Evolutionary conservation across 2,888 invertebrate species (phyloP), one percentile per base, ranked within the genome.

Genomic region (Meganola albula): DNA sequence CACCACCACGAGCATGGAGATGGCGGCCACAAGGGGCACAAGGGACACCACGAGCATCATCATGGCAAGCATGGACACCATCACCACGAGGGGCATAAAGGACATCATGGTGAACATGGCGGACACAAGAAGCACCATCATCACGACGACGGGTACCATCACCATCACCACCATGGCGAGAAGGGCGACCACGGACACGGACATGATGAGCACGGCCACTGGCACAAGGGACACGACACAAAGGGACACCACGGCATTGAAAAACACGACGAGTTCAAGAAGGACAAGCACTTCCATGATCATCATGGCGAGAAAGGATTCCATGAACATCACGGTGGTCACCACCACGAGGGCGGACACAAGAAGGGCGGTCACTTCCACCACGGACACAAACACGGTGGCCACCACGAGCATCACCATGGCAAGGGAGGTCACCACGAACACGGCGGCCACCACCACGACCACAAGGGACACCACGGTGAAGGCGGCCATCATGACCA

Each of bases 251-350:
- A 94, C 63, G 91, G 92, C 51, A 86, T 93, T 1, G 93, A 94
- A 72, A 93, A 94, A 63, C 77, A 91, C 46, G 92, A 94, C 73
- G 94, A 94, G 73, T 92, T 89, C 82, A 92, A 93, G 64, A 93
- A 94, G 70, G 91, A 93, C 58, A 93, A 93, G 60, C 92, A 94
- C 70, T 93, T 92, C 88, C 93, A 90, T 70, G 92, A 94, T 52
- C 93, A 93, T 65, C 90, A 92, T 58, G 92, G 93, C 47, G 91
- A 92, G 43, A 89, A 90, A 44, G 93, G 92, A 0, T 90, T 90
- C 58, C 91, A 93, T 63, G 90, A 91, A 56, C 92, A 92, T 57
- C 90, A 93, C 61, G 93, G 92, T 34, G 91, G 88, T 21, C 90
- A 90, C 65, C 91, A 93, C 63, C 91, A 93, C 60, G 90, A 90